Evolutionary conservation across 2,888 invertebrate species (phyloP), one percentile per base, ranked within the genome.

Genomic region (Lysandra bellargus): DNA sequence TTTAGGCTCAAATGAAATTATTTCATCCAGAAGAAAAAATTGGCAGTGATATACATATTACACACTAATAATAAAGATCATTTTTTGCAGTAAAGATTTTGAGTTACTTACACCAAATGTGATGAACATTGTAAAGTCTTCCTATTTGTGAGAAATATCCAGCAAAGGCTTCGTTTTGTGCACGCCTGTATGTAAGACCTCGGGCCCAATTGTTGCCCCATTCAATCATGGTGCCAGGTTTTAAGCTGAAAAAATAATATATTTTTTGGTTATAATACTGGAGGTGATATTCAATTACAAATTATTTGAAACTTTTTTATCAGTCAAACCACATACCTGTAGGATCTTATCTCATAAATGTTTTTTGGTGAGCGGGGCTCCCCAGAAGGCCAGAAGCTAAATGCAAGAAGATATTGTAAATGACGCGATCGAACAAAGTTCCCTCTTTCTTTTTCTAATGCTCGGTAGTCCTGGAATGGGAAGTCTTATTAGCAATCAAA

Each of bases 141-240:
- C 99, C 99, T 84, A 99, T 97, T 94, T 99, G 99, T 57, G 99
- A 98, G 94, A 99, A 99, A 92, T 99, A 99, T 60, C 99, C 99
- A 82, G 98, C 99, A 88, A 99, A 99, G 0, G 99, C 98, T 90
- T 99, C 99, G 87, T 99, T 97, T 88, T 98, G 98, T 85, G 98
- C 97, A 85, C 97, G 96, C 40, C 99, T 96, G 91, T 97, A 98
- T 85, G 98, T 97, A 79, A 99, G 98, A 4, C 99, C 99, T 85
- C 98, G 96, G 0, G 99, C 99, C 99, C 99, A 99, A 91, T 99
- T 99, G 92, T 99, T 99, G 80, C 99, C 99, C 99, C 99, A 99
- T 93, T 99, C 99, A 84, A 99, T 99, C 99, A 99, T 99, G 0
- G 99, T 99, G 78, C 99, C 99, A 0, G 99, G 99, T 93, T 99